Evolutionary conservation across 2,113 vertebrate genomes (phyloP).

Genomic region (Pionites leucogaster): DNA sequence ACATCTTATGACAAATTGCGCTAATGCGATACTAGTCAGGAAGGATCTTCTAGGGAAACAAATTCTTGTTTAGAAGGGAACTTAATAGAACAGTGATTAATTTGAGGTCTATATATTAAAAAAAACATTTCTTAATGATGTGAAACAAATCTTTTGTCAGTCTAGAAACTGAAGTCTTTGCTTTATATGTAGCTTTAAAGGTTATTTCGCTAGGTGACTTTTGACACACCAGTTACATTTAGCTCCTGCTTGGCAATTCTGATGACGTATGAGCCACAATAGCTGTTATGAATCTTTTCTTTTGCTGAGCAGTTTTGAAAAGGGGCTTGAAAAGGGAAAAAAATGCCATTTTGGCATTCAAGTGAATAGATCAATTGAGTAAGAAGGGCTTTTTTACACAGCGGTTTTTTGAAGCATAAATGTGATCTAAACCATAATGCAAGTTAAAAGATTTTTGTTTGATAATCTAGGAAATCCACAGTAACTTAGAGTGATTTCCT

Average conservation of each 20-base stretch:
- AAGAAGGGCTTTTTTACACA: background rate
- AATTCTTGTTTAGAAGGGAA: background rate
- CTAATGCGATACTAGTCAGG: background rate
- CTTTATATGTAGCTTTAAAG: background rate
- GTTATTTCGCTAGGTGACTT: background rate
- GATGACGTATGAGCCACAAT: background rate
- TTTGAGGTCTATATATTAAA: background rate
- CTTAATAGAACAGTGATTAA: background rate
- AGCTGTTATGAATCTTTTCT: background rate
- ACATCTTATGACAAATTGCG: background rate
- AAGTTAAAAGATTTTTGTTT: background rate
- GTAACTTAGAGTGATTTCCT: background rate
- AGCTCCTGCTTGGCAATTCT: background rate
- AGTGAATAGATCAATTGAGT: background rate
- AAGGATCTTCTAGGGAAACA: background rate
- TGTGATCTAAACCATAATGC: background rate
- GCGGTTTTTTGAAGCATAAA: background rate
- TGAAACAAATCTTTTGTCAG: background rate
- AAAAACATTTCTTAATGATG: background rate
- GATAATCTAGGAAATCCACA: background rate
- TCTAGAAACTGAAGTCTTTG: background rate
- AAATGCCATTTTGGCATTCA: background rate
- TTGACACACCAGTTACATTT: background rate
- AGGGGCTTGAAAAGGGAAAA: background rate
- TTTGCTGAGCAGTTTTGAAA: background rate